Evolutionary conservation across 2,888 invertebrate genomes (phyloP).

Genomic region (Temnothorax unifasciatus): DNA sequence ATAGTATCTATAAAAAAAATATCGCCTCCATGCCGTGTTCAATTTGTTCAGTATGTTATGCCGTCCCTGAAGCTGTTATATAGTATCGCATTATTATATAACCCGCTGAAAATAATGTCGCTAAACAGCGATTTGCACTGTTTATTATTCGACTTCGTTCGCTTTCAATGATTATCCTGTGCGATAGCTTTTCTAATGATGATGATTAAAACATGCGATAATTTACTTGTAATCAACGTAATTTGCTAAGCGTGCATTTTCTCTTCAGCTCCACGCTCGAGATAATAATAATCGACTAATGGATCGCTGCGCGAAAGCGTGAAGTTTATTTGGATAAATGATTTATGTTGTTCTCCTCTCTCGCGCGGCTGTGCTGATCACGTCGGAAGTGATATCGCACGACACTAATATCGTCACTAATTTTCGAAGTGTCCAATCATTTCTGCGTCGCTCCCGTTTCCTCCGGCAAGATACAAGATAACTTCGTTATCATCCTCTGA

Average conservation of each 20-base stretch:
- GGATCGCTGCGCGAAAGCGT: slow-evolving; percentile 15
- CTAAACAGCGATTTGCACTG: not conserved
- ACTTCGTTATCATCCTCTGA: slow-evolving; percentile 58
- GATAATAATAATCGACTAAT: slow-evolving; percentile 46
- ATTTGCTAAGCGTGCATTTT: slow-evolving; percentile 22
- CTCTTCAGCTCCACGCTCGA: not conserved
- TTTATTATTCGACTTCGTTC: slow-evolving; percentile 5
- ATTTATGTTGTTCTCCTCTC: slow-evolving; percentile 32
- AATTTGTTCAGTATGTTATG: not conserved
- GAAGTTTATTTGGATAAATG: slow-evolving; percentile 50
- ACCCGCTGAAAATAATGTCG: slow-evolving; percentile 3
- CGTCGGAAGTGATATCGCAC: slow-evolving; percentile 11
- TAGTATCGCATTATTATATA: slow-evolving; percentile 3
- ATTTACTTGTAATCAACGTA: slow-evolving; percentile 16
- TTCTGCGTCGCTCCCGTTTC: slow-evolving; percentile 54
- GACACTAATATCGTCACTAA: slow-evolving; percentile 48
- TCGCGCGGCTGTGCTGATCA: slow-evolving; percentile 14
- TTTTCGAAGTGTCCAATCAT: slow-evolving; percentile 43
- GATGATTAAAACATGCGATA: slow-evolving; percentile 37
- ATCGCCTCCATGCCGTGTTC: not conserved
- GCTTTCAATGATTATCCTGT: slow-evolving; percentile 28
- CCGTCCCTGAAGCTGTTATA: not conserved
- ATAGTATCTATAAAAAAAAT: not conserved
- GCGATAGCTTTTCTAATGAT: slow-evolving; percentile 25
- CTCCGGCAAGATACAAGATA: slow-evolving; percentile 47